These are phyloP conservation scores for Aix galericulata DNA, from an alignment of 2,113 vertebrate genomes.

Conservation along the genomic window DNA sequence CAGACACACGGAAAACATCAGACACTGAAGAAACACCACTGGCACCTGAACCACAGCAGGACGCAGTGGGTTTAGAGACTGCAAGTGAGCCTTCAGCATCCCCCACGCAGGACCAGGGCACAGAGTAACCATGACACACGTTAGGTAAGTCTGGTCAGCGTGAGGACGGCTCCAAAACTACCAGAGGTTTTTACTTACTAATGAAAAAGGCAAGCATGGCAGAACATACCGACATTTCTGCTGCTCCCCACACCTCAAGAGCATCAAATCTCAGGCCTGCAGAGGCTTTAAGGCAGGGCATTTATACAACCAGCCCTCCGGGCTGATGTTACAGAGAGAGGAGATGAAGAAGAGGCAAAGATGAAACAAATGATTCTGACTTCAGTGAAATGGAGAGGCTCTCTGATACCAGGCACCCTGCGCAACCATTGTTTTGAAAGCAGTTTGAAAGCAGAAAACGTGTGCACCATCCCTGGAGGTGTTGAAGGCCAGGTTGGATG, in stretches of 20 bases:
- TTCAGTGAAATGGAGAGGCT: neutral
- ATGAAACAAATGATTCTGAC: neutral
- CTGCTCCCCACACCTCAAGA: neutral
- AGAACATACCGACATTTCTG: neutral
- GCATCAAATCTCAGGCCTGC: neutral
- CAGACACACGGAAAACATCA: neutral
- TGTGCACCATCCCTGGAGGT: too few species aligned
- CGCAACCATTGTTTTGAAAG: neutral
- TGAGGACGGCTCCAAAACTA: neutral
- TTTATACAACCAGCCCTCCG: neutral
- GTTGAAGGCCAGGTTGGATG: too few species aligned
- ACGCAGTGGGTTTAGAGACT: neutral
- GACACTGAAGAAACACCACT: neutral
- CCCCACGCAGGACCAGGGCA: neutral
- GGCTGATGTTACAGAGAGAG: neutral
- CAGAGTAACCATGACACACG: neutral
- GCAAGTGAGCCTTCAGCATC: neutral
- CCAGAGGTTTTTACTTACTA: neutral
- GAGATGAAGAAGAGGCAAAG: neutral
- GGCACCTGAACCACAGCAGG: neutral
- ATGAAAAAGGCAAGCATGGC: neutral
- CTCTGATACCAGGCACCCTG: neutral
- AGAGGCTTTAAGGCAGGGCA: neutral
- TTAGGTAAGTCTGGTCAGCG: conserved; percentile 44
- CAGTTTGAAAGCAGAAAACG: neutral